phyloP scores from a whole-genome alignment of 2,797 vertebrate species.

The Fundulus diaphanus region DNA sequence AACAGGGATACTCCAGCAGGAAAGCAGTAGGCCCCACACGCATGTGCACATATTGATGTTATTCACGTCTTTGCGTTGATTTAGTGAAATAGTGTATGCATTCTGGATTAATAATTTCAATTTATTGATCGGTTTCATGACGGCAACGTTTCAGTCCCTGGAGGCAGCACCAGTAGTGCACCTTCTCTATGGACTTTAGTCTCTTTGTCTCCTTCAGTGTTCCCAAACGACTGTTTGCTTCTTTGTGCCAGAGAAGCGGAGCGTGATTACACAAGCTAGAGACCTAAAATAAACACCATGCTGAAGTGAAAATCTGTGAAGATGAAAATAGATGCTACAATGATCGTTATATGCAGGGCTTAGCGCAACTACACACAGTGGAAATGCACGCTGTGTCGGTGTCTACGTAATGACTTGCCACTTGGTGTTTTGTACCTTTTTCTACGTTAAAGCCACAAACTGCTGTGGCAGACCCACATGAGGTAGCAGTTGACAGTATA shows the following conservation, averaged over 20 bases:
- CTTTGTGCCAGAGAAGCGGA: not conserved
- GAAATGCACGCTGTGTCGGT: no score
- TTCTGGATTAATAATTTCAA: no score
- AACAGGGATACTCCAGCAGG: not conserved
- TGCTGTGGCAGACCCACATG: not conserved
- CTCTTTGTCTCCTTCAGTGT: not conserved
- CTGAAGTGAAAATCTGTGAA: not conserved
- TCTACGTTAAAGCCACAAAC: not conserved
- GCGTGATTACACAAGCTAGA: not conserved
- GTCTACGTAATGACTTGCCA: not conserved
- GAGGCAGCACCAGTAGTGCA: not conserved
- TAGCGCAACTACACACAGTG: no score
- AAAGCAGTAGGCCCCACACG: not conserved
- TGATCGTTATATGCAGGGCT: not conserved
- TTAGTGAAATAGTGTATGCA: not conserved
- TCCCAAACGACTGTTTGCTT: not conserved
- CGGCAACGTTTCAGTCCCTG: no score
- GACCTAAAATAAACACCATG: not conserved
- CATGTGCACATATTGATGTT: no score
- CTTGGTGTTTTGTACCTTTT: not conserved
- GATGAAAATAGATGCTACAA: slow-evolving; percentile 1
- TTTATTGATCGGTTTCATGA: no score
- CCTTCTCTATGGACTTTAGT: not conserved
- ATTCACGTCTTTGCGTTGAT: no score
- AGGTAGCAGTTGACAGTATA: not conserved